Evolutionary conservation across 2,113 vertebrate genomes (phyloP).

Genomic region (Pangasianodon hypophthalmus): DNA sequence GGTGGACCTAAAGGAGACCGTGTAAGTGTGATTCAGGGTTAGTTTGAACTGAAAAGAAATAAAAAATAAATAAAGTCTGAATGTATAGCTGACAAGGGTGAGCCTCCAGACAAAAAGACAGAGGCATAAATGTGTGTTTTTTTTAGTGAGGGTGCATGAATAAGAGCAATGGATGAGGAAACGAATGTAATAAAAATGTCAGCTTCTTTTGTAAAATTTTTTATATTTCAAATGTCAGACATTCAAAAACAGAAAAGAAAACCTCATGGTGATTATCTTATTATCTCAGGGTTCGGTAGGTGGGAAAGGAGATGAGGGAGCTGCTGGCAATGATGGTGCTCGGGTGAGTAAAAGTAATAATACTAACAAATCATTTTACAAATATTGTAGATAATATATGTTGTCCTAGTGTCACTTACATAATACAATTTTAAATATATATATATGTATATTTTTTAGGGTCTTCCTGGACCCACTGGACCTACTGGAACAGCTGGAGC

Average conservation of each 20-base stretch:
- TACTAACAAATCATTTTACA: background rate
- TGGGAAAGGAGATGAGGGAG: slow-evolving; percentile 87
- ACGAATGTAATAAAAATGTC: background rate
- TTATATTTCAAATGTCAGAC: background rate
- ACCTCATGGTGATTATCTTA: background rate
- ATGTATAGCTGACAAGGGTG: background rate
- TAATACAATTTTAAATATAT: background rate
- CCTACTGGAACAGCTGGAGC: slow-evolving; percentile 84
- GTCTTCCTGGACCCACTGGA: slow-evolving; percentile 89
- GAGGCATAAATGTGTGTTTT: background rate
- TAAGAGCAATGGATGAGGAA: background rate
- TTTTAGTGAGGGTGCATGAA: background rate
- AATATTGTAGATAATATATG: background rate
- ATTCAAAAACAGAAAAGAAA: background rate
- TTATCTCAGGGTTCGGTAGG: slow-evolving; percentile 82
- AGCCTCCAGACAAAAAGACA: background rate
- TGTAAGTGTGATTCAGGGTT: slow-evolving; percentile 71
- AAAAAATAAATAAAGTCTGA: background rate
- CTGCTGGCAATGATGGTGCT: slow-evolving; percentile 88
- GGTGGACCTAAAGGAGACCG: slow-evolving; percentile 92
- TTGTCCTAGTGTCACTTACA: background rate
- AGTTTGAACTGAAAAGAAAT: background rate
- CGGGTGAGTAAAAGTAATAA: slow-evolving; percentile 80
- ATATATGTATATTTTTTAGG: slow-evolving; percentile 70
- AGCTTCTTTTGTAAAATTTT: background rate